Evolutionary conservation across 37 sponge, comb jelly and placozoan species (phyloP), one percentile per base, ranked within the genome.

Genomic region (Ephydatia muelleri): DNA sequence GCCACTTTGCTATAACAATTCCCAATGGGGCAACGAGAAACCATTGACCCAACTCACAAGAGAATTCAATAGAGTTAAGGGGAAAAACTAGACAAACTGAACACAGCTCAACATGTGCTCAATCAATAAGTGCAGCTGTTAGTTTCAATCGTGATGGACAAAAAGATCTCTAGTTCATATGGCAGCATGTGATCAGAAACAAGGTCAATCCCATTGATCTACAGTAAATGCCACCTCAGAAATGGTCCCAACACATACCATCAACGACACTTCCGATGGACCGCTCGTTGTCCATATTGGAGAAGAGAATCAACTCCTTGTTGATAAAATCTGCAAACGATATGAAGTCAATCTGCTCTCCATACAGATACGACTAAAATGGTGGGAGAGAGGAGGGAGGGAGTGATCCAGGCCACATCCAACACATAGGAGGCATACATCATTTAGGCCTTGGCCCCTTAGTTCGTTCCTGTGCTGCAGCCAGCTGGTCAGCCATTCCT

Each of bases 261-360:
- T 96, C 98, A 79, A 98, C 84, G 30, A 96, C 39, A 70, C 87
- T 80, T 30, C 91, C 91, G 29, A 98, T 98, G 40, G 95, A 91
- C 0, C 98, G 80, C 74, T 94, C 96, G 40, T 98, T 98, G 91
- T 98, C 98, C 43, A 90, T 93, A 64, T 96, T 98, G 31, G 93
- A 92, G 95, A 98, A 98, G 65, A 93, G 86, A n/a, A 98, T 95
- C 30, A 98, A 91, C 81, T 98, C 98, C 57, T 96, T 96, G 91
- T 98, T 96, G 73, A 98, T 85, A 70, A 98, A 98, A 70, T 98
- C 95, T 27, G 82, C 81, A 80, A 88, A 98, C 76, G 93, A 76
- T 32, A 98, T 86, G 78, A 68, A 31, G 72, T 80, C 47, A 13
- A 79, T 80, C 26, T 40, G 35, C 34, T 85, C 79, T 21, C 89